Evolutionary conservation across 2,888 invertebrate species (phyloP), one percentile per base, ranked within the genome.

Genomic region (Lomographa bimaculata): DNA sequence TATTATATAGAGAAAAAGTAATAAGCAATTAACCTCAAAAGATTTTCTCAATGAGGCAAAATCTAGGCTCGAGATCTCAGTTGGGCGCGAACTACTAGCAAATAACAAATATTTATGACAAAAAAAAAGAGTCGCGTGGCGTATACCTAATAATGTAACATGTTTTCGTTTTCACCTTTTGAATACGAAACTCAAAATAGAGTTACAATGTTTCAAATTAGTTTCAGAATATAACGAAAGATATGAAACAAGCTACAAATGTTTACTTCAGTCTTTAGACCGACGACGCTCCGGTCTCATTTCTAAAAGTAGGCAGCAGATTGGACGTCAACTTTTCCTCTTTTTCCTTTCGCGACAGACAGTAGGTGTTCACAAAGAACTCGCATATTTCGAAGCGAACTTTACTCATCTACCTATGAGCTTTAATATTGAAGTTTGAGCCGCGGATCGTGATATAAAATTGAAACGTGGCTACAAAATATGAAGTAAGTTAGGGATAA

Each of bases 281-380:
- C 55, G 61, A n/a, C n/a, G n/a, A n/a, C n/a, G 53, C 53, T 36
- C 32, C 64, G 68, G 59, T 78, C 68, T 80, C 79, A 80, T 81
- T 74, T 81, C 66, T 71, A 54, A 75, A 79, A 80, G 79, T 79
- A 79, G 69, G 71, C 74, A 73, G 64, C 63, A 71, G 73, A 80
- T 79, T 75, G 76, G 63, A 80, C 78, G 71, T 70, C 77, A 79
- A 77, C 70, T 79, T 82, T 79, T 71, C 64, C 57, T 61, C 63
- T 75, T 78, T 79, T 74, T 66, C 48, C 46, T 61, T 50, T 57
- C 59, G 61, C 64, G 70, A 68, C 69, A 74, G 71, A 70, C 64
- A 62, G 60, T 64, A 69, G 56, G 54, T 64, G 51, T 48, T 64
- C 63, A 75, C 67, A 80, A 78, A 79, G 65, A 74, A 63, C 69